Evolutionary conservation across 2,113 vertebrate genomes (phyloP).

Genomic region (Bubo bubo): DNA sequence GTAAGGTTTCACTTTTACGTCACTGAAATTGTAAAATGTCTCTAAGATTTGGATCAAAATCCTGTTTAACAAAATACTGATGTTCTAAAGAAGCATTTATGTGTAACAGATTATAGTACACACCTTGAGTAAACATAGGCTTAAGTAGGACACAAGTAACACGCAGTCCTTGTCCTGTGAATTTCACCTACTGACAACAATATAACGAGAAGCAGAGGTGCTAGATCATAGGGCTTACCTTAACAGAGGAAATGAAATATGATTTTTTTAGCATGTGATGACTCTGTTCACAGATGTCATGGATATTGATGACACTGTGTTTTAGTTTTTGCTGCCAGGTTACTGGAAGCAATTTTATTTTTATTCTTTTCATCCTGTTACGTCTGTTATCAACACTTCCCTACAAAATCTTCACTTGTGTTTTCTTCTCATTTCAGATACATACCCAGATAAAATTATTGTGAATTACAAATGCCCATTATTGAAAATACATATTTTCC

Average conservation of each 20-base stretch:
- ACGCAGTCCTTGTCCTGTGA: background rate
- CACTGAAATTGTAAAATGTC: background rate
- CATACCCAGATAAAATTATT: background rate
- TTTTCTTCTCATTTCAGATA: background rate
- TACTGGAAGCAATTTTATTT: slow-evolving; percentile 54
- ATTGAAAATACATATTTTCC: background rate
- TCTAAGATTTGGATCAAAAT: background rate
- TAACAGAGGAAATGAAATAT: slow-evolving; percentile 18
- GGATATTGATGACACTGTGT: slow-evolving; percentile 40
- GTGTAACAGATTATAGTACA: background rate
- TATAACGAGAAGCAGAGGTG: background rate
- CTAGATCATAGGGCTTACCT: slow-evolving; percentile 3
- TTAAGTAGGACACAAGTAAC: slow-evolving; percentile 17
- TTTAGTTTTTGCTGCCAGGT: slow-evolving; percentile 35
- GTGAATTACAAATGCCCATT: background rate
- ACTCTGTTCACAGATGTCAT: slow-evolving; percentile 43
- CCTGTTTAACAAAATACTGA: background rate
- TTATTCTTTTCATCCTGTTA: slow-evolving; percentile 34
- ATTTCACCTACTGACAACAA: slow-evolving; percentile 29
- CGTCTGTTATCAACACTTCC: slow-evolving; percentile 20
- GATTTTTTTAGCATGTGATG: slow-evolving; percentile 37
- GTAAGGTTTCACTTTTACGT: background rate
- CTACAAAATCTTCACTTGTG: background rate
- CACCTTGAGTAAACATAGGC: background rate
- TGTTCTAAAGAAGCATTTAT: background rate